Percentiles rank a stretch among this genome's conserved stretches.
phyloP scores from a whole-genome alignment of 2,113 vertebrate genomes.

The Paedocypris sp. region DNA sequence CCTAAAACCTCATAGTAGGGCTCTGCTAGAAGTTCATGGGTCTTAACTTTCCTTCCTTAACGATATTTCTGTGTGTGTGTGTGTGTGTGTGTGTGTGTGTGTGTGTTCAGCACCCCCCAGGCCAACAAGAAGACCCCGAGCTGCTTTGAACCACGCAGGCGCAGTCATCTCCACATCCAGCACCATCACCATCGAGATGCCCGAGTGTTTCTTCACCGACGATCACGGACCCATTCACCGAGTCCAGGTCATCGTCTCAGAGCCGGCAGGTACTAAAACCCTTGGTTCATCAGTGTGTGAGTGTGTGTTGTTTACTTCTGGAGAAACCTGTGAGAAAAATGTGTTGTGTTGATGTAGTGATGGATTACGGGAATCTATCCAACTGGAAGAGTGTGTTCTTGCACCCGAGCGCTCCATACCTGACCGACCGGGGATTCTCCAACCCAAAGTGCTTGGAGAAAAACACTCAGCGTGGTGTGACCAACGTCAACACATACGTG shows the following conservation, averaged over 20 bases:
- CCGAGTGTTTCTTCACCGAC: conserved; percentile 87
- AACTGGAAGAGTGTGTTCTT: conserved; percentile 84
- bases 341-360: conserved; percentile 63
- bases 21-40: too few relatives aligned
- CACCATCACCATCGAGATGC: conserved; percentile 84
- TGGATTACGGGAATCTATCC: conserved; percentile 75
- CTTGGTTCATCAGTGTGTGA: too few relatives aligned
- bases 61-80: too few relatives aligned
- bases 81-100: too few relatives aligned
- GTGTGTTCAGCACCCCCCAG: conserved; percentile 66
- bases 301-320: too few relatives aligned
- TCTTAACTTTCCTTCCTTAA: too few relatives aligned
- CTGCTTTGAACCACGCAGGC: conserved; percentile 67
- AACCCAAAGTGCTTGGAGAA: conserved; percentile 69
- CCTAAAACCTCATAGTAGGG: too few relatives aligned
- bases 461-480: background rate
- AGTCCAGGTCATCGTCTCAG: conserved; percentile 86
- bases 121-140: conserved; percentile 71
- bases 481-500: conserved; percentile 63
- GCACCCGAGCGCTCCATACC: conserved; percentile 73
- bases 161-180: conserved; percentile 74
- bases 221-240: conserved; percentile 84
- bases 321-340: too few relatives aligned
- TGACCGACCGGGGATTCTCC: conserved; percentile 82
- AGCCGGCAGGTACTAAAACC: conserved; percentile 73